phyloP scores from a whole-genome alignment of 2,888 invertebrate species.

The Chymomyza amoena region DNA sequence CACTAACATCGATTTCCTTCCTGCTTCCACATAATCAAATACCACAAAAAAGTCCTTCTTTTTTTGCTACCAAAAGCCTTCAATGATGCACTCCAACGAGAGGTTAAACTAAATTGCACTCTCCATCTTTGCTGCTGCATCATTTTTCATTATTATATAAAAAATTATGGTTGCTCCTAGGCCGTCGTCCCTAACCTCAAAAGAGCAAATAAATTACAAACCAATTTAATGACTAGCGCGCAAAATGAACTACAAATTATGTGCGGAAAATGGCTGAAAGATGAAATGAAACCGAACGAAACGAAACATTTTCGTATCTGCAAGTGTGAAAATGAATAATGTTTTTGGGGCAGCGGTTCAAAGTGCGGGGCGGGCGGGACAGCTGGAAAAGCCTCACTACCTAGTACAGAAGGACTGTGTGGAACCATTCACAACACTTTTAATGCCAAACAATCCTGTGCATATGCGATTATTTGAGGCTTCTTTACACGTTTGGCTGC shows the following conservation, averaged over 20 bases:
- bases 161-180: conserved; percentile 50
- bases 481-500: not conserved
- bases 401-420: not conserved
- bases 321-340: conserved; percentile 60
- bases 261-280: not conserved
- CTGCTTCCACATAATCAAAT: no score
- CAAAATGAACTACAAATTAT: conserved; percentile 61
- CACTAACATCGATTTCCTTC: no score
- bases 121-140: conserved; percentile 42
- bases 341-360: conserved; percentile 4
- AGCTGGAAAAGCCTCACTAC: not conserved
- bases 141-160: conserved; percentile 66
- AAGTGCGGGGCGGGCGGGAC: not conserved
- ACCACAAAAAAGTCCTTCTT: no score
- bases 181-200: conserved; percentile 22
- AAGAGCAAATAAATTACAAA: conserved; percentile 63
- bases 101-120: conserved; percentile 27
- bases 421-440: not conserved
- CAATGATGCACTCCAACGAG: no score
- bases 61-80: no score
- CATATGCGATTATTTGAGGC: not conserved
- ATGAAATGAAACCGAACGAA: conserved; percentile 24
- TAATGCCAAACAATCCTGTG: not conserved
- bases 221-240: conserved; percentile 64
- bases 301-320: conserved; percentile 51